phyloP scores from a whole-genome alignment of 2,797 vertebrate genomes.

The Echiichthys vipera region DNA sequence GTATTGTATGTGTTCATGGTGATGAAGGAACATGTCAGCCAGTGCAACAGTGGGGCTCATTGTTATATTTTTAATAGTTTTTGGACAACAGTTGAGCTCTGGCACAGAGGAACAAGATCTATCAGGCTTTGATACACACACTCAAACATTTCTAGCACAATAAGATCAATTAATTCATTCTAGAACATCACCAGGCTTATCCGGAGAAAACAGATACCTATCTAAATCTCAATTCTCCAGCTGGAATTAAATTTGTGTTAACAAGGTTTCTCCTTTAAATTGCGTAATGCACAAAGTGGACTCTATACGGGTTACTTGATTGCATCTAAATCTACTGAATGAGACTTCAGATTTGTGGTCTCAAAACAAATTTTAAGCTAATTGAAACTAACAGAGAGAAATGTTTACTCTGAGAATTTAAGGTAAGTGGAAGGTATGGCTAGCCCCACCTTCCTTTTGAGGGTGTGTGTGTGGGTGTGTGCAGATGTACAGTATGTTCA shows the following conservation, averaged over 20 bases:
- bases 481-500: background rate
- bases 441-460: background rate
- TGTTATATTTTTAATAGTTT: background rate
- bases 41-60: background rate
- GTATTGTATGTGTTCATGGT: background rate
- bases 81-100: background rate
- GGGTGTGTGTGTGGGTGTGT: background rate
- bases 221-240: too few relatives aligned
- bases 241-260: background rate
- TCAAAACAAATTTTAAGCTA: background rate
- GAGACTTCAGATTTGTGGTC: background rate
- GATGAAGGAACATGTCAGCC: background rate
- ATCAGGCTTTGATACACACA: background rate
- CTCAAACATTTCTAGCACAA: background rate
- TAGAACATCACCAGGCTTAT: background rate
- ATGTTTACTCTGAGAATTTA: background rate
- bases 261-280: background rate
- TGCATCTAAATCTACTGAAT: background rate
- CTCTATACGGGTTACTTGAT: background rate
- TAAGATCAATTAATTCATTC: background rate
- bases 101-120: background rate
- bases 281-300: background rate
- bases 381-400: background rate
- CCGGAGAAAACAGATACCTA: background rate
- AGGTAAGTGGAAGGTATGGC: background rate